Evolutionary conservation across 2,888 invertebrate species (phyloP), one percentile per base, ranked within the genome.

Genomic region (Cantharis nigra): DNA sequence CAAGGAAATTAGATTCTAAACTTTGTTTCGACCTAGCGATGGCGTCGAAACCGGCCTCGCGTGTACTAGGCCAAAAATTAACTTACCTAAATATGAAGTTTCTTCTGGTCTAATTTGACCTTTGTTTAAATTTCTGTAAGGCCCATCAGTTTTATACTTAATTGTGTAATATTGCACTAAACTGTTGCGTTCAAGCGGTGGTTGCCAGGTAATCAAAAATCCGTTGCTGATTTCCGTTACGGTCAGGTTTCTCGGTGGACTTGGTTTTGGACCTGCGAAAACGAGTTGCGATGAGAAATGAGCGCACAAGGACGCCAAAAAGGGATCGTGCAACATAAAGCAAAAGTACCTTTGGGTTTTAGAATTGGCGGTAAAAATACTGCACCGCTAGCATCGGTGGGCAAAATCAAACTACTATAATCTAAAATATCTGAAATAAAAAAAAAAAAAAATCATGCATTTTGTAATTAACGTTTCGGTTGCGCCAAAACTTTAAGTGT

Each of bases 201-300:
- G 92, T 89, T 95, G 94, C 97, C 97, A 97, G 84, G 95, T 94
- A 87, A 98, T 96, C 83, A 96, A 92, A 89, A 97, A 96, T 82
- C 96, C 97, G 88, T 96, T 96, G 88, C 94, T 94, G 82, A 96
- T 94, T 90, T 97, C 96, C 71, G 94, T 94, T 80, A 97, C 96
- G 73, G 97, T 95, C 83, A 98, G 91, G 89, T 98, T 98, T 82
- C 95, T 92, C 30, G 98, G 98, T 70, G 95, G 94, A 84, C 96
- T 95, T 72, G 98, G 97, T 89, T 95, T 95, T 77, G 97, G 97
- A 89, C 97, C 98, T 97, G 13, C 11, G 13, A 26, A 13, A n/a
- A 67, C 65, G 10, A 64, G 0, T 23, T 11, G 77, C 79, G 67
- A 72, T 77, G 76, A 49, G 20, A 13, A 63, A 23, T 5, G 10